phyloP scores from a whole-genome alignment of 2,888 invertebrate genomes.

The Tortricodes alternella region DNA sequence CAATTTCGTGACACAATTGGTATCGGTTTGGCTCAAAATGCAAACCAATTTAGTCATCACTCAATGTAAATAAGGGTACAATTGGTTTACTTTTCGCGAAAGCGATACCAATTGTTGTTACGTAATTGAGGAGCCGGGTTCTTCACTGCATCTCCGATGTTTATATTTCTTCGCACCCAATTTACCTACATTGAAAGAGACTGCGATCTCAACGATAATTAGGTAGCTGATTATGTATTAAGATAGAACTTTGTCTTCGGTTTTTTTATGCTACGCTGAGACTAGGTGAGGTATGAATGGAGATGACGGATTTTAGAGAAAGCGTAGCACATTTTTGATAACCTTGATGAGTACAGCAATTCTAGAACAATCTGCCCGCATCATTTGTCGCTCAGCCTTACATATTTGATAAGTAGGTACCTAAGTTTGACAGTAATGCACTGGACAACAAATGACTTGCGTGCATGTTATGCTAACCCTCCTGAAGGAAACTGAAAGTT shows the following conservation, averaged over 20 bases:
- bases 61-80: too few species aligned
- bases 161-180: constrained; percentile 8
- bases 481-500: too few species aligned
- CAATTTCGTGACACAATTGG: too few species aligned
- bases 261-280: neutral
- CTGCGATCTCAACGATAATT: constrained; percentile 6
- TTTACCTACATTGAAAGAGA: constrained; percentile 1
- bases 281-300: neutral
- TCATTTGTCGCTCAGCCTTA: neutral
- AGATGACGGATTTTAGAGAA: constrained; percentile 16
- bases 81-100: too few species aligned
- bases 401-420: constrained; percentile 13
- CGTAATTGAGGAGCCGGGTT: too few species aligned
- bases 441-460: too few species aligned
- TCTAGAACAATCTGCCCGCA: too few species aligned
- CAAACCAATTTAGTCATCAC: too few species aligned
- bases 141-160: neutral
- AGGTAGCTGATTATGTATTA: neutral
- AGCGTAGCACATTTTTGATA: constrained; percentile 16
- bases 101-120: too few species aligned
- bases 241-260: neutral
- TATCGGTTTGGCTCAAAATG: too few species aligned
- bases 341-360: constrained; percentile 1
- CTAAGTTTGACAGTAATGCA: too few species aligned
- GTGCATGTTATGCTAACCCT: too few species aligned